phyloP scores from a whole-genome alignment of 1,140 invertebrate species.

The Steinernema feltiae region DNA sequence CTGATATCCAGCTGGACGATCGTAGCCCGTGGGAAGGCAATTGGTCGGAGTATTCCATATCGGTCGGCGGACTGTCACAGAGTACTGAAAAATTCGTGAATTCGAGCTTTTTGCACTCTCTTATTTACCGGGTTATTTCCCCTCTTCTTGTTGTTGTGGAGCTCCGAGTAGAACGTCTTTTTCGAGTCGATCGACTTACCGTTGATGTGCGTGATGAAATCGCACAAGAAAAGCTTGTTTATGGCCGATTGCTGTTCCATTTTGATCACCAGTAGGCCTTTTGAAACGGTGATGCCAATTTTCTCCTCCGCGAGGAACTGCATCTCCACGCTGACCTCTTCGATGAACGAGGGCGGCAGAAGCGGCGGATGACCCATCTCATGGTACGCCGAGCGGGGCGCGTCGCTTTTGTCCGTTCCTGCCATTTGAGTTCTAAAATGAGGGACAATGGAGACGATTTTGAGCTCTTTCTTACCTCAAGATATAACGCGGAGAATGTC shows the following conservation, averaged over 20 bases:
- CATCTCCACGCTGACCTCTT: neutral
- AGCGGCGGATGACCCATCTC: neutral
- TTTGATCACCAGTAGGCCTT: constrained; percentile 19
- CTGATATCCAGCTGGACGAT: constrained; percentile 19
- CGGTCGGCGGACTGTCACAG: constrained; percentile 21
- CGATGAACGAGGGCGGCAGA: neutral
- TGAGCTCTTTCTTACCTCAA: neutral
- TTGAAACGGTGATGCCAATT: neutral
- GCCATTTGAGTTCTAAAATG: neutral
- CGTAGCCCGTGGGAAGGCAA: constrained; percentile 13
- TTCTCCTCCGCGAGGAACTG: neutral
- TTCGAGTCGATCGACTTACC: neutral
- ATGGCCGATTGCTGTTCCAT: neutral
- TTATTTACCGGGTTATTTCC: neutral
- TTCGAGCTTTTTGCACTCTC: neutral
- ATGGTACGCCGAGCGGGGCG: neutral
- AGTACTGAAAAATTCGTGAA: constrained; percentile 14
- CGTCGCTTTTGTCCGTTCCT: neutral
- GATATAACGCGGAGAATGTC: neutral
- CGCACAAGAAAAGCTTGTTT: constrained; percentile 6
- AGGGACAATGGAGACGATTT: neutral
- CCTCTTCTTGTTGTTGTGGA: neutral
- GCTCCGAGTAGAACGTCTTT: neutral
- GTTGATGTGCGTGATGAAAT: constrained; percentile 18
- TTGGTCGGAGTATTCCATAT: constrained; percentile 18